Base-by-base conservation (phyloP, 2,113 vertebrate species). In the Sardina pilchardus region DNA sequence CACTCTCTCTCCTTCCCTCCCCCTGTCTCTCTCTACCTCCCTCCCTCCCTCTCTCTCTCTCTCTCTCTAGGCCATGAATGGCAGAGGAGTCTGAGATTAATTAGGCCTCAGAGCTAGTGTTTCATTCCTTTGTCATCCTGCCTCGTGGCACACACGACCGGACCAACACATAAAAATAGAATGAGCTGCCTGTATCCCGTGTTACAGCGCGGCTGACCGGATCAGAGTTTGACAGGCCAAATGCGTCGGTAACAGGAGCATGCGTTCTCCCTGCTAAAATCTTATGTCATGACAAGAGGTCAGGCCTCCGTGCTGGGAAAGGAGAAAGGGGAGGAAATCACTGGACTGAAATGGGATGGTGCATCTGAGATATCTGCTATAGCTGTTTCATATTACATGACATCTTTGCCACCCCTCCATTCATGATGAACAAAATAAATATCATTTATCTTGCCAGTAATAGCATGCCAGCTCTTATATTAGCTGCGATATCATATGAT, bases 41-140 rank as follows among this genome's bases (percentile, higher is more conserved):
- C 53, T 56, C 53, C 4, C 53, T 56, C 53, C n/a, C 4, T 63
- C 56, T 63, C 56, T 47, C 83, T 36, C 86, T 30, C 50, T n/a
- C 53, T 56, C 30, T 88, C 88, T 81, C 4, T 82, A 84, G 48
- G 56, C 7, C 80, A 83, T 89, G 81, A 59, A 75, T 86, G 78
- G 24, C 87, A 81, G 59, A 84, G 85, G 83, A 88, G 88, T 59
- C 81, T 85, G 82, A 88, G 87, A 85, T 86, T 90, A 90, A 91
- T 91, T 85, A 90, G 82, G 75, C 82, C 88, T 88, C 71, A 78
- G 85, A 86, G 82, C 85, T 87, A 89, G 86, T 87, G 86, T 71
- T 89, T 88, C 89, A 81, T 82, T 81, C 82, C 87, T 89, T 89
- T 92, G 90, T 92, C 89, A 88, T 45, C 9, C 53, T 56, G 83